Percentiles rank a stretch among this genome's conserved stretches.
Conservation (phyloP, 2,888 invertebrate species). For the Cantharis flavilabris region DNA sequence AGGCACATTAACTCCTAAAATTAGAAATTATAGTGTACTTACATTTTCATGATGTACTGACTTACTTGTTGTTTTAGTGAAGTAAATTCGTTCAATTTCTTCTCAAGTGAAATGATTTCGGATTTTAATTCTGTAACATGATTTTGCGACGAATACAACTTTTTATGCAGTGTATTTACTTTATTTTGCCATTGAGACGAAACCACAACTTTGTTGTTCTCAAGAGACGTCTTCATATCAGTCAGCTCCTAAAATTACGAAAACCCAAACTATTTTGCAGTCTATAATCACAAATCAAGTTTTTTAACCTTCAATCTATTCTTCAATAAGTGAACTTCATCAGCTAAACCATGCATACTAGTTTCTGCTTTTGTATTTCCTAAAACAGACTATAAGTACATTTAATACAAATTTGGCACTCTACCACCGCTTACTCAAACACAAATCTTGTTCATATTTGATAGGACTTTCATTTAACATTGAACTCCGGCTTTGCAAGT, state of each 20-base stretch:
- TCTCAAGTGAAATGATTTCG: constrained; percentile 23
- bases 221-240: constrained; percentile 31
- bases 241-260: constrained; percentile 7
- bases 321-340: constrained; percentile 31
- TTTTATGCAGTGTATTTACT: constrained; percentile 27
- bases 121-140: constrained; percentile 23
- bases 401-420: not conserved
- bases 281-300: not conserved
- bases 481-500: constrained; percentile 29
- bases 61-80: constrained; percentile 22
- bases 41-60: too few species aligned
- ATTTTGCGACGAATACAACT: constrained; percentile 21
- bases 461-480: constrained; percentile 20
- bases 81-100: constrained; percentile 27
- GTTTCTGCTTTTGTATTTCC: constrained; percentile 29
- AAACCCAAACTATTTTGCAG: not conserved
- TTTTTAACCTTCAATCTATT: constrained; percentile 25
- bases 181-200: constrained; percentile 33
- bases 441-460: constrained; percentile 28
- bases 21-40: not conserved
- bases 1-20: constrained; percentile 17
- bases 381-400: constrained; percentile 2
- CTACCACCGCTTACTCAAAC: constrained; percentile 10
- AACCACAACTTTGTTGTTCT: constrained; percentile 27
- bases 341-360: constrained; percentile 24